Evolutionary conservation across 1,140 invertebrate species (phyloP).

Genomic region (Hypothenemus hampei): DNA sequence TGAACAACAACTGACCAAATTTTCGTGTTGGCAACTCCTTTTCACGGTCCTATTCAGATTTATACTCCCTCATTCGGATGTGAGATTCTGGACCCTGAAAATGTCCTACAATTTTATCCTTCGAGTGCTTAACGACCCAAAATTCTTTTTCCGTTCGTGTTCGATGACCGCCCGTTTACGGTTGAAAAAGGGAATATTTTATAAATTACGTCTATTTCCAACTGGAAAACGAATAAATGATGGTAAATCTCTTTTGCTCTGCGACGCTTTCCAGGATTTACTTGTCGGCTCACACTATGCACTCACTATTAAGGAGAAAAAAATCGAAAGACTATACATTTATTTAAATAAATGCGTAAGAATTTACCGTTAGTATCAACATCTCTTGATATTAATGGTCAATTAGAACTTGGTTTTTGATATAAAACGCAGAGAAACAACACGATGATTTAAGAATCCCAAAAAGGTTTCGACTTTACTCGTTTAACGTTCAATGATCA

Average conservation of each 20-base stretch:
- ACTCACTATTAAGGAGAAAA: no score
- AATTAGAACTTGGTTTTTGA: no score
- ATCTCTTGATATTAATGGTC: no score
- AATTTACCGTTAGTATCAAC: no score
- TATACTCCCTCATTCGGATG: neutral
- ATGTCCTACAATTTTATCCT: constrained; percentile 1
- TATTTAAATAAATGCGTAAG: no score
- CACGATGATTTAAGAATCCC: no score
- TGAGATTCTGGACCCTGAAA: neutral
- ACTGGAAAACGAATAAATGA: neutral
- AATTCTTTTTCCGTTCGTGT: neutral
- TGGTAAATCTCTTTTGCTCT: neutral
- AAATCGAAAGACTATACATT: no score
- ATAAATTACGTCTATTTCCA: neutral
- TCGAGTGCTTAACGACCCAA: neutral
- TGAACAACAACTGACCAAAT: constrained; percentile 7
- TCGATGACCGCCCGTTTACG: constrained; percentile 3
- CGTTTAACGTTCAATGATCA: no score
- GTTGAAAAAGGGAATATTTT: neutral
- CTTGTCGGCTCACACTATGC: no score
- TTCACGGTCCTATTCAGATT: constrained; percentile 2
- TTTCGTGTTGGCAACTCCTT: constrained; percentile 5
- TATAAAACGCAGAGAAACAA: no score
- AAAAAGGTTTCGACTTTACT: no score
- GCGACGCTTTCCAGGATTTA: no score